Base-by-base conservation (phyloP, 2,113 vertebrate genomes). In the Vimba vimba region DNA sequence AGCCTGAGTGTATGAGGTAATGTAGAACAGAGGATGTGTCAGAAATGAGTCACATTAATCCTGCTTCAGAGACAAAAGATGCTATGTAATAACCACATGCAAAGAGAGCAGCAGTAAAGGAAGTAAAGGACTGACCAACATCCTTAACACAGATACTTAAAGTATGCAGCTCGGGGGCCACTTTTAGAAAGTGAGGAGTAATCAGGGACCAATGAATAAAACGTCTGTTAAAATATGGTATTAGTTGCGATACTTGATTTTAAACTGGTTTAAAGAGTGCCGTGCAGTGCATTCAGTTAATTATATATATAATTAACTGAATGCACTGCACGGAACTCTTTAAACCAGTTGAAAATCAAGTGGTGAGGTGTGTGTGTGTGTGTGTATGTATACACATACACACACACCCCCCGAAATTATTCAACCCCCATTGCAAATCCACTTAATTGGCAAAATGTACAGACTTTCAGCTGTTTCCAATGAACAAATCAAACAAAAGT, bases 11-110 rank as follows among this genome's bases (percentile, higher is more conserved):
- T 19, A 80, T 80, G 79, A 64, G 59, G 79, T 80, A 64, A 80
- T 80, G 59, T 80, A 27, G 79, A 80, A 80, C 79, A 64, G 59
- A 66, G 19, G 39, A 80, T 80, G 39, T 60, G 79, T 80, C 79
- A 80, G 79, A 80, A 80, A 66, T 80, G 79, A 80, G 79, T 80
- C 79, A 64, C n/a, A 64, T 62, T 47, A 64, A 45, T 80, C 45
- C 39, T 64, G 79, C 39, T 80, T 80, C 15, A 86, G 27, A 76
- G 57, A 57, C 52, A 19, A 33, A 74, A 64, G 23, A 30, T 52
- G 74, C 74, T 19, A 52, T 76, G 25, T 76, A 76, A 76, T 76
- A 52, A 76, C 74, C 21, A 30, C 47, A 76, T 52, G 74, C 4
- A 52, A 76, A 47, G 52, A 52, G 45, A 47, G 74, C 74, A 52